Base-by-base conservation (phyloP, 1,140 invertebrate species). In the Steinernema feltiae region DNA sequence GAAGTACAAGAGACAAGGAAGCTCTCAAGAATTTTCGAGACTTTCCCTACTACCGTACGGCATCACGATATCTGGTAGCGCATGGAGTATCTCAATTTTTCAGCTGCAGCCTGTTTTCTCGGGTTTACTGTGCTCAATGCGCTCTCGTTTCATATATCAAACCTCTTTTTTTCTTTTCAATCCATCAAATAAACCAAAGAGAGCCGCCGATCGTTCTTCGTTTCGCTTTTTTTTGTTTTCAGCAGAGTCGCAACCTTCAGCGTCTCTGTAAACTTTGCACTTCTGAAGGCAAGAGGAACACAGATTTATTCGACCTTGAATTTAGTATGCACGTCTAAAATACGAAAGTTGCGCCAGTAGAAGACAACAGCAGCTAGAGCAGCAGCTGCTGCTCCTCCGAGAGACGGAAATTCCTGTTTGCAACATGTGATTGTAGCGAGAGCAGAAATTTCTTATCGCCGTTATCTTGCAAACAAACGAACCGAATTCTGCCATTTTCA, bases 211-310 rank as follows among this genome's bases (percentile, higher is more conserved):
- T n/a, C 24, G 15, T 63, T 63, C 24, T 63, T 63, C n/a, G 15
- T 63, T 63, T 27, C 53, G 24, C 7, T 63, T 63, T 63, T 63
- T 63, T 63, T 63, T 63, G 53, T 63, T 63, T 63, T 63, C 53
- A n/a, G 7, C 53, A 21, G 24, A 63, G 24, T 63, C 15, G 24
- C 53, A 3, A 27, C 24, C 53, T 12, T 7, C 53, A 63, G 53
- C 18, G 7, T 7, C 7, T 41, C 35, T 18, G 35, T 41, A 7
- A 7, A 41, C 7, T 41, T 18, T 63, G 53, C 53, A 63, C 53
- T 63, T 63, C 53, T 27, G 12, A 63, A 63, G 53, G 53, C 53
- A 21, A 63, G 53, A 3, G 53, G 24, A 7, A 41, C 35, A 41
- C 24, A 7, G 53, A 63, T 21, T 63, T 7, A 27, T 12, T 63